A percentile compares a stretch with the other conserved stretches of the same genome.
These are phyloP conservation scores for Coregonus sp. DNA, from an alignment of 2,797 vertebrate species.

Conservation along the genomic window DNA sequence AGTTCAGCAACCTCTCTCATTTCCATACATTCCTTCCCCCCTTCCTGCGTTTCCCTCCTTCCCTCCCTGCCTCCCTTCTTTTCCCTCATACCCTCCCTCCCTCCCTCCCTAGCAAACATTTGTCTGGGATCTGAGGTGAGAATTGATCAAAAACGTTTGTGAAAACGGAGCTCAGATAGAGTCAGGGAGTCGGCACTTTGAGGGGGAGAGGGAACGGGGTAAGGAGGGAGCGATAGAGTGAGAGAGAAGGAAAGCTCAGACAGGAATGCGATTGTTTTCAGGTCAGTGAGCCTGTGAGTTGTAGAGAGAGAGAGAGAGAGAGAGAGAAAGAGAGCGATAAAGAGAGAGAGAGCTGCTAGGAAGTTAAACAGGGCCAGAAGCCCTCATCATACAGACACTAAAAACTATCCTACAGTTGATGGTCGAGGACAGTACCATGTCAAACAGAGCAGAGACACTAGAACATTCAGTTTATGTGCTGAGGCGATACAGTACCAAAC, in stretches of 20 bases:
- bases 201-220: conserved; percentile 21
- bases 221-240: conserved; percentile 34
- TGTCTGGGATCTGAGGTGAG: conserved; percentile 35
- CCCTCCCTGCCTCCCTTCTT: too few relatives aligned
- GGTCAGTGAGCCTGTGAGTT: conserved; percentile 72
- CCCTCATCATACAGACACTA: not conserved
- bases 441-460: conserved; percentile 4
- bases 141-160: conserved; percentile 49
- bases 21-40: conserved; percentile 13
- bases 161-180: conserved; percentile 42
- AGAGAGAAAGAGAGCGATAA: conserved; percentile 28
- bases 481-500: not conserved
- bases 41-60: not conserved
- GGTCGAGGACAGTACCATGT: not conserved
- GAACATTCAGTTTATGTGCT: not conserved
- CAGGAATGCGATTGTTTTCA: conserved; percentile 77
- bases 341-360: conserved; percentile 32
- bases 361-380: conserved; percentile 8
- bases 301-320: conserved; percentile 30
- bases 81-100: not conserved
- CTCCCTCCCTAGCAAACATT: conserved; percentile 7
- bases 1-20: conserved; percentile 7
- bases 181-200: conserved; percentile 39
- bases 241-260: conserved; percentile 58
- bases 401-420: not conserved